Evolutionary conservation across 2,113 vertebrate species (phyloP).

Genomic region (Gila orcuttii): DNA sequence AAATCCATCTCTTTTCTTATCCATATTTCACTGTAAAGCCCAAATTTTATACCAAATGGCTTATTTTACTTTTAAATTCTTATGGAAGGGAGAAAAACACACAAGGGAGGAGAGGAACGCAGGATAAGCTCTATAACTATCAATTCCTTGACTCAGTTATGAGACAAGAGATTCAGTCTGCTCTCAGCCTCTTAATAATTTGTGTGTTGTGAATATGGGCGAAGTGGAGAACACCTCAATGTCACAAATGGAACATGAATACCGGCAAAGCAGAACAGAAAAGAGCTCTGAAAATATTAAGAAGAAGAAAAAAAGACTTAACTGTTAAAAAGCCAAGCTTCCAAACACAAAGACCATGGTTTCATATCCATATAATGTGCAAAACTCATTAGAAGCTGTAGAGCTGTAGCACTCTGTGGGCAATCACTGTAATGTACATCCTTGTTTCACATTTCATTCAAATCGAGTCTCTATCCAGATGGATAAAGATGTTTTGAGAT

Average conservation of each 20-base stretch:
- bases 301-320: background rate
- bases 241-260: background rate
- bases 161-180: background rate
- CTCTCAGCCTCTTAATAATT: constrained; percentile 42
- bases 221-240: constrained; percentile 16
- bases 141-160: constrained; percentile 34
- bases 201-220: background rate
- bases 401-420: background rate
- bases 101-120: constrained; percentile 1
- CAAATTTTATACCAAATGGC: background rate
- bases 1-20: background rate
- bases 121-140: constrained; percentile 50
- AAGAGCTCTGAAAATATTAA: background rate
- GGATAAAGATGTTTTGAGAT: background rate
- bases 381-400: background rate
- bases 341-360: background rate
- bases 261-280: constrained; percentile 4
- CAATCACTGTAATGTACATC: background rate
- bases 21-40: background rate
- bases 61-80: constrained; percentile 9
- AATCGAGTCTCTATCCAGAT: background rate
- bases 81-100: constrained; percentile 17
- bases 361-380: background rate
- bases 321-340: constrained; percentile 10
- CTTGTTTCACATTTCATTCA: constrained; percentile 19